Percentiles rank a stretch among this genome's conserved stretches.
Evolutionary conservation across 2,113 vertebrate genomes (phyloP).

Genomic region (Agapornis roseicollis): DNA sequence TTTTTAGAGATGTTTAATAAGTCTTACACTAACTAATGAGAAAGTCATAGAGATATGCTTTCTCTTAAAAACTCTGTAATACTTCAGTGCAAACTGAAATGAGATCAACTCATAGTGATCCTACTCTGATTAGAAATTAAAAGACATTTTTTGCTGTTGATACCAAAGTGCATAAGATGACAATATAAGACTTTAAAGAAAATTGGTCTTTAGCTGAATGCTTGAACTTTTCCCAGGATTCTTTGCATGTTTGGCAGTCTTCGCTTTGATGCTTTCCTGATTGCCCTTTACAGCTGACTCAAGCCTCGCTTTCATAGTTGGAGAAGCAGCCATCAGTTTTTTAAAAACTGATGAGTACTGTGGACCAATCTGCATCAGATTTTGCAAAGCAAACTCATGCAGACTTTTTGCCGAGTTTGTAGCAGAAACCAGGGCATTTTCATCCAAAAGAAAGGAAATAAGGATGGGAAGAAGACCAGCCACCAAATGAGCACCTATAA

Average conservation of each 20-base stretch:
- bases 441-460: constrained; percentile 92
- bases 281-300: constrained; percentile 89
- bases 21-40: neutral
- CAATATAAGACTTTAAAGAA: constrained; percentile 76
- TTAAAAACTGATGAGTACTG: constrained; percentile 86
- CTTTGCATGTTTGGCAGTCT: constrained; percentile 70
- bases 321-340: constrained; percentile 82
- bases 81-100: constrained; percentile 39
- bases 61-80: neutral
- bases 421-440: constrained; percentile 85
- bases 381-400: constrained; percentile 89
- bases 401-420: constrained; percentile 75
- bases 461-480: constrained; percentile 86
- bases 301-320: constrained; percentile 87
- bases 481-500: constrained; percentile 82
- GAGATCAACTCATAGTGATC: neutral
- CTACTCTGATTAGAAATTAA: constrained; percentile 21
- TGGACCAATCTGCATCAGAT: constrained; percentile 89
- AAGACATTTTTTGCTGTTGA: neutral
- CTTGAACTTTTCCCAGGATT: constrained; percentile 78
- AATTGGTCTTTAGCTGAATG: constrained; percentile 93
- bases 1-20: neutral
- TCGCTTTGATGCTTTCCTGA: constrained; percentile 83
- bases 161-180: constrained; percentile 32
- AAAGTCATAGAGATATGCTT: neutral